A percentile compares a stretch with the other conserved stretches of the same genome.
Conservation (phyloP, 2,113 vertebrate species). For the Varanus komodoensis region DNA sequence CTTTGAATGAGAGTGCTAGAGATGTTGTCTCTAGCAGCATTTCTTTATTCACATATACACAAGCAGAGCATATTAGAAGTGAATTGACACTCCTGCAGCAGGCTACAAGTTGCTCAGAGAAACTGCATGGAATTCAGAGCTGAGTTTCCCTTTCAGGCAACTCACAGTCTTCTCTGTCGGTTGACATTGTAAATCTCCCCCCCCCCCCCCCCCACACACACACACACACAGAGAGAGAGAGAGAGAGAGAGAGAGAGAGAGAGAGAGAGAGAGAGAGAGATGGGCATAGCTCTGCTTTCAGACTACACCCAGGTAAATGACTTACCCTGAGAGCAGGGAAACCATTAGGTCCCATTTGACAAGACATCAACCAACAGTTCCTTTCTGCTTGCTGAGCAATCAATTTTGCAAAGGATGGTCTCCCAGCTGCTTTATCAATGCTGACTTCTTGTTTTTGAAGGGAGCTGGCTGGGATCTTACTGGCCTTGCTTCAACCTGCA, state of each 20-base stretch:
- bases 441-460: background rate
- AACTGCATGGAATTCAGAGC: background rate
- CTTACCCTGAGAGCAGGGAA: too few relatives aligned
- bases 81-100: background rate
- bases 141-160: background rate
- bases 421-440: background rate
- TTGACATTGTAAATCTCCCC: background rate
- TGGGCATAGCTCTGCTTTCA: background rate
- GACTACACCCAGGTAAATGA: background rate
- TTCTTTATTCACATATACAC: background rate
- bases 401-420: background rate
- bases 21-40: background rate
- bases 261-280: too few relatives aligned
- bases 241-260: too few relatives aligned
- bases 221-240: background rate
- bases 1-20: background rate
- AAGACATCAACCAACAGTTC: background rate
- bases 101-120: background rate
- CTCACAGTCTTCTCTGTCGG: background rate
- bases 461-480: background rate
- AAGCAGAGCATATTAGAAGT: slow-evolving; percentile 8
- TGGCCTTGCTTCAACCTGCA: background rate
- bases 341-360: background rate
- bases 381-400: background rate
- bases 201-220: background rate